phyloP scores from a whole-genome alignment of 1,140 invertebrate genomes.

The Trichogramma pretiosum region DNA sequence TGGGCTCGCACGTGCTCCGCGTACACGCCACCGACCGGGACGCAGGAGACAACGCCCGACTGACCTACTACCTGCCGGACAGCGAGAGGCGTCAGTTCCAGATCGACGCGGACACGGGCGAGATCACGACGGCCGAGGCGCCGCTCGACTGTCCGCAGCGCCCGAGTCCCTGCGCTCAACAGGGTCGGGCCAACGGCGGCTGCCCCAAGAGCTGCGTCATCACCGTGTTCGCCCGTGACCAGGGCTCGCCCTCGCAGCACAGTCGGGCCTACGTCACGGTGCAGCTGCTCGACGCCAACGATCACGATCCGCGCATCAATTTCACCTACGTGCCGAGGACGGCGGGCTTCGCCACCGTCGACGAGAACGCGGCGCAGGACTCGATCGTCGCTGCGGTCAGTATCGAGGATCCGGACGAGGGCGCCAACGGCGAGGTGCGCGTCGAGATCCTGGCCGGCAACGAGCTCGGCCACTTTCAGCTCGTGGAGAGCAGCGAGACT shows the following conservation, averaged over 20 bases:
- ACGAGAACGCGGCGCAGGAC: constrained; percentile 84
- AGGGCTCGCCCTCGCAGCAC: constrained; percentile 80
- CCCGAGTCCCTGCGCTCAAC: constrained; percentile 46
- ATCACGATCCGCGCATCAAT: constrained; percentile 86
- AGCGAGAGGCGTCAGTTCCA: constrained; percentile 77
- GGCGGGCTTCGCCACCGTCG: constrained; percentile 77
- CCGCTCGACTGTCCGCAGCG: constrained; percentile 69
- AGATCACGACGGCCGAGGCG: constrained; percentile 74
- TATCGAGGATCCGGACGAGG: constrained; percentile 83
- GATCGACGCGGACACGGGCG: constrained; percentile 80
- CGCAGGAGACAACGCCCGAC: constrained; percentile 81
- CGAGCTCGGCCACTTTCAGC: constrained; percentile 78
- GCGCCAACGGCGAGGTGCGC: constrained; percentile 77
- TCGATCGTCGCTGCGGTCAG: constrained; percentile 88
- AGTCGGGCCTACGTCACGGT: constrained; percentile 91
- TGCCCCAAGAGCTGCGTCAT: constrained; percentile 88
- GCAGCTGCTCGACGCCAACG: constrained; percentile 86
- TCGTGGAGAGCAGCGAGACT: constrained; percentile 67
- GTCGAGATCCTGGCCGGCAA: constrained; percentile 81
- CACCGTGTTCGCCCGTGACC: constrained; percentile 86
- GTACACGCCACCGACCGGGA: constrained; percentile 90
- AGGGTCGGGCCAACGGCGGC: constrained; percentile 45
- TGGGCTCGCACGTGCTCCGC: constrained; percentile 76
- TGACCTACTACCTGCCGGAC: constrained; percentile 82
- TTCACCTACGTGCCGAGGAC: constrained; percentile 82